These are phyloP conservation scores for Morpho deidamia DNA, from an alignment of 2,888 invertebrate genomes.

Conservation along the genomic window DNA sequence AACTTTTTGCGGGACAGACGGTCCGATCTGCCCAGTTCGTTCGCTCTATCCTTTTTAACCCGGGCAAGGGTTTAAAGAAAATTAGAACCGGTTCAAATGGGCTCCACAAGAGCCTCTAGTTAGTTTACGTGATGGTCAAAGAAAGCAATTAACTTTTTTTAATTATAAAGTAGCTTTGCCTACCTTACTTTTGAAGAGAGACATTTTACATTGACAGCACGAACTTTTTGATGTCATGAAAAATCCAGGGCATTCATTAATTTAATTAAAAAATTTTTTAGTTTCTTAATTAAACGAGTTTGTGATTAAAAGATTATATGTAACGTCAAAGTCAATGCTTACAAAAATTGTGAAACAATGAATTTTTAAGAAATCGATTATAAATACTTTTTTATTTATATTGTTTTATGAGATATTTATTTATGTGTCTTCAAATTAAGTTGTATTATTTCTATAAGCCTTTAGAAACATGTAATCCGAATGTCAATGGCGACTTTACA, in stretches of 20 bases:
- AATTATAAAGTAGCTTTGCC: slow-evolving; percentile 14
- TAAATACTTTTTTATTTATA: no score
- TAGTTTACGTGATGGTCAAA: slow-evolving; percentile 18
- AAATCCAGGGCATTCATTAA: slow-evolving; percentile 4
- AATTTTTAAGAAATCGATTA: no score
- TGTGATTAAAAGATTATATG: background rate
- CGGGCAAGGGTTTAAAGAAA: slow-evolving; percentile 41
- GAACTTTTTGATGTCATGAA: slow-evolving; percentile 5
- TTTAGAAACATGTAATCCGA: no score
- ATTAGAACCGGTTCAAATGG: slow-evolving; percentile 46
- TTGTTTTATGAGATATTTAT: no score
- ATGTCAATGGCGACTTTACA: no score
- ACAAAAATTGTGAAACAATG: background rate
- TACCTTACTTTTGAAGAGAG: slow-evolving; percentile 7
- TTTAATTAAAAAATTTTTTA: slow-evolving; percentile 9
- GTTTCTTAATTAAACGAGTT: background rate
- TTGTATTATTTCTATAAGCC: no score
- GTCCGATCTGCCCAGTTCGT: slow-evolving; percentile 39
- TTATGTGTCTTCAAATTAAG: no score
- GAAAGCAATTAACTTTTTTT: slow-evolving; percentile 18
- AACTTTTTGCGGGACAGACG: slow-evolving; percentile 56
- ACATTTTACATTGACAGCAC: slow-evolving; percentile 7
- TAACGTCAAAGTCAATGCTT: slow-evolving; percentile 3
- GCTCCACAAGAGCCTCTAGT: slow-evolving; percentile 26
- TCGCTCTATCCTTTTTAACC: slow-evolving; percentile 41